phyloP scores from a whole-genome alignment of 2,113 vertebrate species.

The Candoia aspera region DNA sequence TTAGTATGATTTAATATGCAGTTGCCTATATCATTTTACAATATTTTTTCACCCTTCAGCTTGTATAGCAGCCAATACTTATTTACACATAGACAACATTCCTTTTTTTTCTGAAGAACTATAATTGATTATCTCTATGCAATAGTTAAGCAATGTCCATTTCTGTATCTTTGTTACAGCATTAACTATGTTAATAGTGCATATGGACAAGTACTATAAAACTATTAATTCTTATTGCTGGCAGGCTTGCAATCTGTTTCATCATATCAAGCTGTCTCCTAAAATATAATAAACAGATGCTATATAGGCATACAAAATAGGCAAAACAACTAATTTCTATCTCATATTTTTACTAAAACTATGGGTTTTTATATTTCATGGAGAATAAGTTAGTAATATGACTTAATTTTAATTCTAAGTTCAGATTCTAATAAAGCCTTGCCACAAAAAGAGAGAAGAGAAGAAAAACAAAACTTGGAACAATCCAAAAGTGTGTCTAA shows the following conservation, averaged over 20 bases:
- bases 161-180: constrained; percentile 29
- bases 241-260: constrained; percentile 29
- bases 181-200: constrained; percentile 9
- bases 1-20: not conserved
- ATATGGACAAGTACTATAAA: constrained; percentile 18
- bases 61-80: not conserved
- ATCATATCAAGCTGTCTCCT: constrained; percentile 33
- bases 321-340: constrained; percentile 49
- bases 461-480: not conserved
- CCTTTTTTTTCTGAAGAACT: not conserved
- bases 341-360: constrained; percentile 34
- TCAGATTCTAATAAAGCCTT: not conserved
- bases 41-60: not conserved
- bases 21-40: not conserved
- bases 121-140: constrained; percentile 2
- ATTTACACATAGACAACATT: not conserved
- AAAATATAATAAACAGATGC: constrained; percentile 50
- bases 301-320: constrained; percentile 42
- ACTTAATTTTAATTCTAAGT: not conserved
- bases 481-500: not conserved
- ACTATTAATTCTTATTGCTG: constrained; percentile 36
- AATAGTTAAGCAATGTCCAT: constrained; percentile 29
- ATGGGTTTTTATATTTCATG: constrained; percentile 1
- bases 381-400: not conserved
- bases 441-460: not conserved